phyloP scores from a whole-genome alignment of 2,797 vertebrate species.

The Carapus acus region DNA sequence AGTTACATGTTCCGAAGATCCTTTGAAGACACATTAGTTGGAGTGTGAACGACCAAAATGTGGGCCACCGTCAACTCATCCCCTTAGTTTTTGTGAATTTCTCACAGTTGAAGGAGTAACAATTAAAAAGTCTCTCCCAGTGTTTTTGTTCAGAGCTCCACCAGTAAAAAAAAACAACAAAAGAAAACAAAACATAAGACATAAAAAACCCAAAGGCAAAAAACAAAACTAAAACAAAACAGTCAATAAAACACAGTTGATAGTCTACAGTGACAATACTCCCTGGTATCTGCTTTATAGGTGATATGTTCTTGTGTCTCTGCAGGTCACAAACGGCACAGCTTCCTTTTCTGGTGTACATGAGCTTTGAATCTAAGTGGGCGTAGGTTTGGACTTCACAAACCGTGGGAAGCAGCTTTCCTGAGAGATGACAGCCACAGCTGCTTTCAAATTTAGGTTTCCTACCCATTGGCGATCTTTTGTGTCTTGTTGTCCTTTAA shows the following conservation, averaged over 20 bases:
- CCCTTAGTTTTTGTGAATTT: slow-evolving; percentile 9
- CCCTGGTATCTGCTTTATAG: slow-evolving; percentile 19
- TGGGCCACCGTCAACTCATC: background rate
- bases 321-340: slow-evolving; percentile 22
- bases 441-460: slow-evolving; percentile 30
- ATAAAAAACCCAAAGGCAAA: too few species aligned
- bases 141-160: slow-evolving; percentile 26
- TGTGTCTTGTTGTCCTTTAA: background rate
- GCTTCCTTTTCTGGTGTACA: slow-evolving; percentile 3
- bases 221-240: too few species aligned
- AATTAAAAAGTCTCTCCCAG: slow-evolving; percentile 13
- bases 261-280: slow-evolving; percentile 25
- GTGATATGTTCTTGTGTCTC: slow-evolving; percentile 1
- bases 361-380: slow-evolving; percentile 17
- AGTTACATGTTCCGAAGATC: slow-evolving; percentile 17
- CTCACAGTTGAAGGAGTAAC: background rate
- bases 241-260: slow-evolving; percentile 31
- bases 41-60: slow-evolving; percentile 14
- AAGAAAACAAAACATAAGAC: too few species aligned
- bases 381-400: slow-evolving; percentile 23
- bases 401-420: slow-evolving; percentile 52
- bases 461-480: slow-evolving; percentile 8
- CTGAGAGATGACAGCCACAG: slow-evolving; percentile 61
- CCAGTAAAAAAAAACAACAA: slow-evolving; percentile 15
- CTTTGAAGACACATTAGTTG: slow-evolving; percentile 9